Conservation (phyloP, 2,113 vertebrate species). For the Calypte anna region DNA sequence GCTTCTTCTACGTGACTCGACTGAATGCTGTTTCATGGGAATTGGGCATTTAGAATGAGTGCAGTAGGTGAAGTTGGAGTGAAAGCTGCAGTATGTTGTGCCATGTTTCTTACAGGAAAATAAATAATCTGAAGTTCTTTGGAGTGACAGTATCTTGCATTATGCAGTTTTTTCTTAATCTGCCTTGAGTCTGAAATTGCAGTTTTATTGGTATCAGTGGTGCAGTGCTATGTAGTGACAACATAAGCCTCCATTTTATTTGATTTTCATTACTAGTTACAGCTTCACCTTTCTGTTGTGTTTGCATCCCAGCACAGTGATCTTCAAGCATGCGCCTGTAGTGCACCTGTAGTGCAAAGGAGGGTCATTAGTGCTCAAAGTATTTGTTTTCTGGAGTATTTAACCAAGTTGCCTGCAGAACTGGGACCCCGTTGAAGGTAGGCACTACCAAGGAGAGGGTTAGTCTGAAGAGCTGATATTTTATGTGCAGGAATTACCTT, state of each 20-base stretch:
- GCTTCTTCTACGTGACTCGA: background rate
- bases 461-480: too few relatives aligned
- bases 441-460: background rate
- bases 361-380: background rate
- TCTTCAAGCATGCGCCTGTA: background rate
- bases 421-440: background rate
- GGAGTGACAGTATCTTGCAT: background rate
- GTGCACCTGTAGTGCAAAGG: background rate
- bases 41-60: background rate
- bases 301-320: background rate
- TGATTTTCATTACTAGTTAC: background rate
- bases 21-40: background rate
- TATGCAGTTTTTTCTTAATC: background rate
- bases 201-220: background rate
- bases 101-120: accelerated
- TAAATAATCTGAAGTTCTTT: background rate
- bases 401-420: background rate
- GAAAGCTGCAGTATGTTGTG: background rate
- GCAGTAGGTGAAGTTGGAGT: background rate
- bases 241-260: background rate
- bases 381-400: background rate
- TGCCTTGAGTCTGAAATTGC: background rate
- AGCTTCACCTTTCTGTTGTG: background rate
- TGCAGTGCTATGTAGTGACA: background rate
- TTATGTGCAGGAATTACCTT: background rate